phyloP scores from a whole-genome alignment of 2,797 vertebrate species.

The Gastrophryne carolinensis region DNA sequence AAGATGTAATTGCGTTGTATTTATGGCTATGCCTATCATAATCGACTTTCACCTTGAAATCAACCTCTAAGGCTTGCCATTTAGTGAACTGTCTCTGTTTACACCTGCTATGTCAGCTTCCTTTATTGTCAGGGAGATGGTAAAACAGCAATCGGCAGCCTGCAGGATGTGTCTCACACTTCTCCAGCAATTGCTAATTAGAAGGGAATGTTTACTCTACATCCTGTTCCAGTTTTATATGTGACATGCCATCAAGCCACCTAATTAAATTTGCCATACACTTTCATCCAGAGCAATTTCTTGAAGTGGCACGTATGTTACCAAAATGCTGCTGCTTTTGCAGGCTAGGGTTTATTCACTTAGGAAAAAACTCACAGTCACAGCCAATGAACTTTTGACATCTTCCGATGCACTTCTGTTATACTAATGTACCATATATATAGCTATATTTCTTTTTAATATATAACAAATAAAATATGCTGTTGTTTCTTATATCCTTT shows the following conservation, averaged over 20 bases:
- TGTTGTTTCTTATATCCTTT: no score
- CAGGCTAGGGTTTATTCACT: slow-evolving; percentile 59
- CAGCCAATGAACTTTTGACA: slow-evolving; percentile 50
- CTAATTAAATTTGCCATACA: slow-evolving; percentile 74
- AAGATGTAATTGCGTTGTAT: slow-evolving; percentile 69
- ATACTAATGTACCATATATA: no score
- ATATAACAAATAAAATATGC: not conserved
- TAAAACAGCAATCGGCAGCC: slow-evolving; percentile 66
- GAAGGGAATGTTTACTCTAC: slow-evolving; percentile 77
- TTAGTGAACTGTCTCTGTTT: slow-evolving; percentile 56
- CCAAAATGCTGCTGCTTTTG: slow-evolving; percentile 60
- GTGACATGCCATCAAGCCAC: slow-evolving; percentile 65
- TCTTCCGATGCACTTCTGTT: no score
- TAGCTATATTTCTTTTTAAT: not conserved
- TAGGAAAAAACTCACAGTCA: slow-evolving; percentile 5
- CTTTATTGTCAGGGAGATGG: slow-evolving; percentile 70
- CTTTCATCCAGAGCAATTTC: slow-evolving; percentile 71
- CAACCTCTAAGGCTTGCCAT: slow-evolving; percentile 72
- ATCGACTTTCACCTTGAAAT: slow-evolving; percentile 77
- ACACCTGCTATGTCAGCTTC: slow-evolving; percentile 75
- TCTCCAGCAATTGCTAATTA: slow-evolving; percentile 79
- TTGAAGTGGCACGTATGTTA: slow-evolving; percentile 63
- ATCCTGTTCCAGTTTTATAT: slow-evolving; percentile 71
- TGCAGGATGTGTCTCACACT: slow-evolving; percentile 74
- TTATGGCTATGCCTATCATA: slow-evolving; percentile 73